Percentiles rank a stretch among this genome's conserved stretches.
Evolutionary conservation across 2,888 invertebrate genomes (phyloP).

Genomic region (Lycia hirtaria): DNA sequence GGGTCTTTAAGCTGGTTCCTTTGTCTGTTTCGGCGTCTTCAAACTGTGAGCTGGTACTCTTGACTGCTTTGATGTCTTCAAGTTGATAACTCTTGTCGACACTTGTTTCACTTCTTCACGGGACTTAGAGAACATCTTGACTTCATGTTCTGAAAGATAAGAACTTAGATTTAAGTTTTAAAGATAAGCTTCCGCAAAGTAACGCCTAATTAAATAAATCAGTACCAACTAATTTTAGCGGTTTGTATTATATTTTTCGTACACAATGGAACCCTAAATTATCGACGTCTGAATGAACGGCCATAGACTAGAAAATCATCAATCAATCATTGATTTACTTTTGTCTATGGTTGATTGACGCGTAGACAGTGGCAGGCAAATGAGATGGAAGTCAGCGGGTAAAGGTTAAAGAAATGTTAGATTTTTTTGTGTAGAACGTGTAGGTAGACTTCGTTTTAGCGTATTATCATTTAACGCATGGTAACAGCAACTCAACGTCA

Average conservation of each 20-base stretch:
- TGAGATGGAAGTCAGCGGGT: constrained; percentile 59
- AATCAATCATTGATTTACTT: constrained; percentile 71
- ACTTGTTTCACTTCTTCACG: too few species aligned
- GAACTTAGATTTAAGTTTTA: too few species aligned
- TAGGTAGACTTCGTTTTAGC: background rate
- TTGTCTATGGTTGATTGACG: constrained; percentile 73
- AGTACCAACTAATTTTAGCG: background rate
- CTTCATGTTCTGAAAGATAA: too few species aligned
- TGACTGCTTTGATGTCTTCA: too few species aligned
- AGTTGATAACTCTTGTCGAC: too few species aligned
- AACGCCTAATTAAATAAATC: too few species aligned
- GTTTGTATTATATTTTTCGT: background rate
- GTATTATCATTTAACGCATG: background rate
- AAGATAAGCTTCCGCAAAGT: too few species aligned
- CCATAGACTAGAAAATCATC: constrained; percentile 59
- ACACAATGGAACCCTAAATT: constrained; percentile 24
- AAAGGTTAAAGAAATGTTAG: constrained; percentile 28
- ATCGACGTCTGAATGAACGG: constrained; percentile 61
- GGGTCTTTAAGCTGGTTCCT: too few species aligned
- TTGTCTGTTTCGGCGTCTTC: too few species aligned
- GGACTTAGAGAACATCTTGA: too few species aligned
- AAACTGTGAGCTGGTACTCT: too few species aligned
- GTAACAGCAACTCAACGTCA: background rate
- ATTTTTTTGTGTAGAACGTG: constrained; percentile 16
- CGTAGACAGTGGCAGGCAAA: constrained; percentile 77